Percentiles rank a stretch among this genome's conserved stretches.
Evolutionary conservation across 2,797 vertebrate species (phyloP).

Genomic region (Arnoldichthys spilopterus): DNA sequence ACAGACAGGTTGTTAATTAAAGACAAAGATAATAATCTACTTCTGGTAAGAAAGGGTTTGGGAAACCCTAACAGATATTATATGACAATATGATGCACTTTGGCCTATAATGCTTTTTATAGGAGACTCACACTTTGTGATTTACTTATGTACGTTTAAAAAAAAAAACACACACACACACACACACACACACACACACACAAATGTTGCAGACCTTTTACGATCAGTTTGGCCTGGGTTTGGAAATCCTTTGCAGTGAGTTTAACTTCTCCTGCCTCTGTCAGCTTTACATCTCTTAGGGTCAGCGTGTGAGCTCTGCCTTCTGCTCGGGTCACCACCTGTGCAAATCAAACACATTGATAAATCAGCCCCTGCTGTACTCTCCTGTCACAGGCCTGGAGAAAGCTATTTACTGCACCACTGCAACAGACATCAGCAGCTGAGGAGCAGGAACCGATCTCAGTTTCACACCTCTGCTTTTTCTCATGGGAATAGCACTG

Average conservation of each 20-base stretch:
- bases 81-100: too few species aligned
- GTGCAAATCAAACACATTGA: slow-evolving; percentile 48
- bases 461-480: slow-evolving; percentile 56
- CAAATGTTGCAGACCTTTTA: slow-evolving; percentile 85
- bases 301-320: slow-evolving; percentile 88
- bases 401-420: slow-evolving; percentile 54
- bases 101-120: too few species aligned
- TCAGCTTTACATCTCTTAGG: slow-evolving; percentile 88
- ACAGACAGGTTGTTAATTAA: too few species aligned
- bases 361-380: slow-evolving; percentile 51
- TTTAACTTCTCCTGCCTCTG: slow-evolving; percentile 90
- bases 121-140: too few species aligned
- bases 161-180: too few species aligned
- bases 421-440: slow-evolving; percentile 62
- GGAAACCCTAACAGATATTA: too few species aligned
- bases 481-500: slow-evolving; percentile 10
- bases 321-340: slow-evolving; percentile 90
- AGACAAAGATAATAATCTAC: too few species aligned
- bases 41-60: too few species aligned
- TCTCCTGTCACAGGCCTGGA: slow-evolving; percentile 51
- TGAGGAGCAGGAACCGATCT: slow-evolving; percentile 56
- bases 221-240: slow-evolving; percentile 88
- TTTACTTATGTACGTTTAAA: too few species aligned
- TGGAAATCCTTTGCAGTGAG: slow-evolving; percentile 92
- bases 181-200: too few species aligned